These are phyloP conservation scores for Euzetes globulus DNA, from an alignment of 2,888 invertebrate species.

Conservation along the genomic window DNA sequence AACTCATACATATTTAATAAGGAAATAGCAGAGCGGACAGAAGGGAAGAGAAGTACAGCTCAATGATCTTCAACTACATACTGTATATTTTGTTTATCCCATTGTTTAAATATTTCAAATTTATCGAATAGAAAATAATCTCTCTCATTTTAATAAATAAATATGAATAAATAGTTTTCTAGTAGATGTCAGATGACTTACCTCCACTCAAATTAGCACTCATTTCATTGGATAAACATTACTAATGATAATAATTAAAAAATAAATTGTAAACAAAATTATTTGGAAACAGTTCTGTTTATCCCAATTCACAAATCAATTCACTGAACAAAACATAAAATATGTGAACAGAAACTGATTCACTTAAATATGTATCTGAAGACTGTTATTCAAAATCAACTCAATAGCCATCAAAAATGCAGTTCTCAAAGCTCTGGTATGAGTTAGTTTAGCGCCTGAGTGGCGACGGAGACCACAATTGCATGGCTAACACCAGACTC, in stretches of 20 bases:
- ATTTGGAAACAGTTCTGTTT: too few relatives aligned
- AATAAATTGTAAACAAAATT: too few relatives aligned
- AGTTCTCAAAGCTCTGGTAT: not conserved
- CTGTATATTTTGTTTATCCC: not conserved
- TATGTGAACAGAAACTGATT: too few relatives aligned
- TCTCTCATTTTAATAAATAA: not conserved
- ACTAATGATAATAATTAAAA: too few relatives aligned
- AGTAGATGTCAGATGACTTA: too few relatives aligned
- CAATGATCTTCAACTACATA: not conserved
- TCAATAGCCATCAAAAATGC: not conserved
- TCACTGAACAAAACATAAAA: too few relatives aligned
- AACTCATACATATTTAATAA: constrained; percentile 14
- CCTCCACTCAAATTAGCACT: not conserved
- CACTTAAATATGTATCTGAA: not conserved
- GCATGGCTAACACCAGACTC: not conserved
- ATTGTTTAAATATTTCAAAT: too few relatives aligned
- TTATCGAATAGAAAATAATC: too few relatives aligned
- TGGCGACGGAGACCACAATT: not conserved
- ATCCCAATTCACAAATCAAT: too few relatives aligned
- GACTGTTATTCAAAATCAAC: not conserved
- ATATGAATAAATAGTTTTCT: too few relatives aligned
- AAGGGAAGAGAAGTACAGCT: not conserved
- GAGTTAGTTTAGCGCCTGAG: not conserved
- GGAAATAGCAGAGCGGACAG: not conserved
- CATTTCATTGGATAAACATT: not conserved